Percentiles rank a stretch among this genome's conserved stretches.
These are phyloP conservation scores for Trachelus troglodyta DNA, from an alignment of 2,888 invertebrate genomes.

Conservation along the genomic window DNA sequence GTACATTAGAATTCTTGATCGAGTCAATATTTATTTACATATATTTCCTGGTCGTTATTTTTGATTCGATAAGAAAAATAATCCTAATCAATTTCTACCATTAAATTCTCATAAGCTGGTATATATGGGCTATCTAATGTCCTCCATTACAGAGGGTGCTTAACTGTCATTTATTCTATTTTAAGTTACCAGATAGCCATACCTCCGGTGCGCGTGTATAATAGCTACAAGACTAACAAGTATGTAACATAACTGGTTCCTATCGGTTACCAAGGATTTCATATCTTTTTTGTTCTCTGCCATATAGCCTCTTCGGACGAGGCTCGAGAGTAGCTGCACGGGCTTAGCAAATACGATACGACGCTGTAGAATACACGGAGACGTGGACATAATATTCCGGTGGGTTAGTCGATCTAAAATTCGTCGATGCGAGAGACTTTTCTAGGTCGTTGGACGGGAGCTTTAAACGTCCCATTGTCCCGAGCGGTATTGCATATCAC, in stretches of 20 bases:
- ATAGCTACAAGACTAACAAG: neutral
- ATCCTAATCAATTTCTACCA: neutral
- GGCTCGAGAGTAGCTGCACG: neutral
- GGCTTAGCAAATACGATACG: neutral
- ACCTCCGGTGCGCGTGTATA: neutral
- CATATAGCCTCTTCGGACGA: neutral
- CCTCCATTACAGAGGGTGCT: neutral
- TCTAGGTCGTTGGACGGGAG: constrained; percentile 1
- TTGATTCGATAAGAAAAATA: neutral
- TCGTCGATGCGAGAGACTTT: neutral
- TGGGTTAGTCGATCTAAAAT: neutral
- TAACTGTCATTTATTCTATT: neutral
- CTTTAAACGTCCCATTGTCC: constrained; percentile 54
- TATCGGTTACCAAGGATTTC: neutral
- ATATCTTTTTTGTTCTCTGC: neutral
- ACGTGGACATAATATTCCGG: neutral
- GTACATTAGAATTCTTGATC: neutral
- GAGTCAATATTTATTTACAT: neutral
- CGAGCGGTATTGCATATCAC: constrained; percentile 22
- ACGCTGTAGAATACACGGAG: neutral
- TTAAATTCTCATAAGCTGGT: neutral
- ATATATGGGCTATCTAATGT: neutral
- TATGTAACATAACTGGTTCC: neutral
- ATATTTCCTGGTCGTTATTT: neutral
- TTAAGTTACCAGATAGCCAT: neutral